Conservation (phyloP, 2,113 vertebrate species). For the Casuarius casuarius region DNA sequence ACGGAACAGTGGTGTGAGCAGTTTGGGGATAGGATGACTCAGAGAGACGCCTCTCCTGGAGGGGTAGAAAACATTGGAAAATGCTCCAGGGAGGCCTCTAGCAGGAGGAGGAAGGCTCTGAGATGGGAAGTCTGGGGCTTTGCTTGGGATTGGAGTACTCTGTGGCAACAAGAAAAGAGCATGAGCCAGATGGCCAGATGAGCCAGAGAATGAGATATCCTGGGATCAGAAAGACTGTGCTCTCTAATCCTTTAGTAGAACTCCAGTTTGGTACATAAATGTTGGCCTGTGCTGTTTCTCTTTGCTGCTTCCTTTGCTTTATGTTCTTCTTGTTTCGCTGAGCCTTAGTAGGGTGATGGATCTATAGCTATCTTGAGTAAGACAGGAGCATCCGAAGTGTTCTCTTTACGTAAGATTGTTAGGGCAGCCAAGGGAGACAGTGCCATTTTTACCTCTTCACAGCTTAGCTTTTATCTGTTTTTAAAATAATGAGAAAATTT, state of each 20-base stretch:
- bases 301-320: neutral
- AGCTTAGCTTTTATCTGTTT: neutral
- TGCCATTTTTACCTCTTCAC: neutral
- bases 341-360: neutral
- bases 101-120: neutral
- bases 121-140: neutral
- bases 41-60: neutral
- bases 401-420: neutral
- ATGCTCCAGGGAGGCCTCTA: neutral
- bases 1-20: neutral
- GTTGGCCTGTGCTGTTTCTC: no score
- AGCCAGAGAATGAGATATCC: neutral
- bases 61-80: neutral
- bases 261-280: neutral
- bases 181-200: no score
- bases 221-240: neutral
- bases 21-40: neutral
- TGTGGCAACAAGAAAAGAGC: neutral
- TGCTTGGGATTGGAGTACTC: neutral
- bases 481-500: conserved; percentile 34
- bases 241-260: neutral
- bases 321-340: neutral
- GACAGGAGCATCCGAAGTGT: neutral
- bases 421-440: neutral
- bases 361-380: neutral